phyloP scores from a whole-genome alignment of 2,797 vertebrate genomes.

The Cephalopachus bancanus region DNA sequence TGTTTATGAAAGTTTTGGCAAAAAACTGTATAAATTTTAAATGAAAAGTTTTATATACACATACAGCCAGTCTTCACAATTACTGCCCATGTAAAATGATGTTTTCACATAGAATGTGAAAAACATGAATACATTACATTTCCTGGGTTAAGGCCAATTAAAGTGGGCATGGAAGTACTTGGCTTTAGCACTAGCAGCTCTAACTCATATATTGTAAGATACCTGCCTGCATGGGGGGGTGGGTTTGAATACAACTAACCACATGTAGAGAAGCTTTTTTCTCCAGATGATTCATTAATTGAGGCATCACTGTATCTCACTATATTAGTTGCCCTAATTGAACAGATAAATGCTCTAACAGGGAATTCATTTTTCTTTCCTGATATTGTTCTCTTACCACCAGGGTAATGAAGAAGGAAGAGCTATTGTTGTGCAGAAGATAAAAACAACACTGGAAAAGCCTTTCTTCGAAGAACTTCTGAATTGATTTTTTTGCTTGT shows the following conservation, averaged over 20 bases:
- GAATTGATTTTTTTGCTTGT: not conserved
- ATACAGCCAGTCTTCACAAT: not conserved
- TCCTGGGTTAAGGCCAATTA: slow-evolving; percentile 11
- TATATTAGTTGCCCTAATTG: slow-evolving; percentile 33
- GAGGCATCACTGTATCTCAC: slow-evolving; percentile 32
- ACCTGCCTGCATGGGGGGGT: not conserved
- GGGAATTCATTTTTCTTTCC: slow-evolving; percentile 30
- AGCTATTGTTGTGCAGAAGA: slow-evolving; percentile 25
- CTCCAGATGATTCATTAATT: slow-evolving; percentile 29
- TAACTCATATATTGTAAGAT: not conserved
- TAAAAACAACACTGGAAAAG: not conserved
- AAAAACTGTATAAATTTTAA: not conserved
- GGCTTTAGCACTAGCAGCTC: not conserved
- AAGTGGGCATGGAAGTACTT: not conserved
- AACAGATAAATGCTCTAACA: slow-evolving; percentile 33
- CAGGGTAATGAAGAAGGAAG: slow-evolving; percentile 15
- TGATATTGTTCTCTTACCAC: slow-evolving; percentile 29
- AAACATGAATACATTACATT: not conserved
- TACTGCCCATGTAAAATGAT: not conserved
- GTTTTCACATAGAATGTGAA: not conserved
- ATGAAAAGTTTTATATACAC: slow-evolving; percentile 40
- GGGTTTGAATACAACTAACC: not conserved
- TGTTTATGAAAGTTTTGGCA: not conserved
- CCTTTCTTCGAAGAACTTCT: not conserved
- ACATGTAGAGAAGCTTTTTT: not conserved